These are phyloP conservation scores for Cassiopea andromeda DNA, from an alignment of 30 jellyfish, hydroid and myxozoan genomes.

Conservation along the genomic window DNA sequence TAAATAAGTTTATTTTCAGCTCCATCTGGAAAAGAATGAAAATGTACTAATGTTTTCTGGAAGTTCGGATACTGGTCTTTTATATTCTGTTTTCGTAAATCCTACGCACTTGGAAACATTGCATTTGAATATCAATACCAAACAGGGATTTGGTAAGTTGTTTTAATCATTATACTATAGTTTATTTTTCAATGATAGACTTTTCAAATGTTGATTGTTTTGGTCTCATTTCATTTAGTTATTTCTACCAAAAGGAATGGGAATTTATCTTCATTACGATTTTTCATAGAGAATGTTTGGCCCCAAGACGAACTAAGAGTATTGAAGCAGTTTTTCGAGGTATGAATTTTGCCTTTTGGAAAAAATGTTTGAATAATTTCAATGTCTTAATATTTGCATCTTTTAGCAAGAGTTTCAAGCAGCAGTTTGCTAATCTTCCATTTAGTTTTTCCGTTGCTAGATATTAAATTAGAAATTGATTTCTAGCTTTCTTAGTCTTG, in stretches of 20 bases:
- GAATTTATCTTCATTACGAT: too few species aligned
- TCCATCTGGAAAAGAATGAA: constrained; percentile 85
- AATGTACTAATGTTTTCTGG: constrained; percentile 86
- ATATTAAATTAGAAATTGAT: too few species aligned
- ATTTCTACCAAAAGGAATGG: too few species aligned
- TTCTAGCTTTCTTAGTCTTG: too few species aligned
- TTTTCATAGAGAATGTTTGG: constrained; percentile 77
- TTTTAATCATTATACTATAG: neutral
- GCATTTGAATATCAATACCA: constrained; percentile 71
- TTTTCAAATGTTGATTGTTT: too few species aligned
- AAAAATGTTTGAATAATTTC: too few species aligned
- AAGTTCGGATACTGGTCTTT: constrained; percentile 87
- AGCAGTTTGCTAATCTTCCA: too few species aligned
- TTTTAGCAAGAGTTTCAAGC: too few species aligned
- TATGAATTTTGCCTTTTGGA: neutral
- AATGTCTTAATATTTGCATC: too few species aligned
- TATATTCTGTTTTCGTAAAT: constrained; percentile 75
- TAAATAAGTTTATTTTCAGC: constrained; percentile 36
- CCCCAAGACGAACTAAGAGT: constrained; percentile 78
- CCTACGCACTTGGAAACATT: constrained; percentile 84
- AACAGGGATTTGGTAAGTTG: constrained; percentile 85
- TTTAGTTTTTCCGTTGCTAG: too few species aligned
- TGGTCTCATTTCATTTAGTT: too few species aligned
- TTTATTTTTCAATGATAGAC: too few species aligned
- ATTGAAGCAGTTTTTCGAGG: constrained; percentile 89